Evolutionary conservation across 2,797 vertebrate genomes (phyloP).

Genomic region (Coccyzus lansbergi): DNA sequence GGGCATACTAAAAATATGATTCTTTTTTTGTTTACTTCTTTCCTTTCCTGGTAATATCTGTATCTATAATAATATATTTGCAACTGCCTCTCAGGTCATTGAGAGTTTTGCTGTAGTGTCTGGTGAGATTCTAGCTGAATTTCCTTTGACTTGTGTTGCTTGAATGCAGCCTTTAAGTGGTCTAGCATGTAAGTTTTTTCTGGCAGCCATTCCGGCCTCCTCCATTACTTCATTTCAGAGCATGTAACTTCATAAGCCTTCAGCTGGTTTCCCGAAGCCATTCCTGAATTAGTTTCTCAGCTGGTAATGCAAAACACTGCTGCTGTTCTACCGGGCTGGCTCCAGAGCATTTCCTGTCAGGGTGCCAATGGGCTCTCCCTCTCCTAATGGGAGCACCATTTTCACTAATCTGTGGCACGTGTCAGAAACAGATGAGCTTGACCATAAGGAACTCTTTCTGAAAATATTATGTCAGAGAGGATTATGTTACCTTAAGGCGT

Average conservation of each 20-base stretch:
- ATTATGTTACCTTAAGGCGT: conserved; percentile 19
- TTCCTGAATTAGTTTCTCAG: conserved; percentile 50
- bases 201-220: conserved; percentile 57
- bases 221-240: conserved; percentile 53
- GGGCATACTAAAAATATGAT: background rate
- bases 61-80: background rate
- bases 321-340: conserved; percentile 35
- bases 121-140: background rate
- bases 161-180: conserved; percentile 45
- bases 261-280: conserved; percentile 24
- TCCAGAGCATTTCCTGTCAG: conserved; percentile 60
- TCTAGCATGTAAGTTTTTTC: conserved; percentile 51
- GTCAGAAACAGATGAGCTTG: conserved; percentile 65
- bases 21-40: background rate
- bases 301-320: conserved; percentile 18
- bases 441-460: conserved; percentile 60
- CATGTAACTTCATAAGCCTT: conserved; percentile 50
- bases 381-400: conserved; percentile 17
- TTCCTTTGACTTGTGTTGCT: background rate
- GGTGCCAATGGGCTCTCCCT: conserved; percentile 62
- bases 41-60: background rate
- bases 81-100: background rate
- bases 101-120: background rate
- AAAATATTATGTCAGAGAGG: conserved; percentile 51
- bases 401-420: conserved; percentile 46